Base-by-base conservation (phyloP, 2,888 invertebrate genomes). In the Abrostola tripartita region DNA sequence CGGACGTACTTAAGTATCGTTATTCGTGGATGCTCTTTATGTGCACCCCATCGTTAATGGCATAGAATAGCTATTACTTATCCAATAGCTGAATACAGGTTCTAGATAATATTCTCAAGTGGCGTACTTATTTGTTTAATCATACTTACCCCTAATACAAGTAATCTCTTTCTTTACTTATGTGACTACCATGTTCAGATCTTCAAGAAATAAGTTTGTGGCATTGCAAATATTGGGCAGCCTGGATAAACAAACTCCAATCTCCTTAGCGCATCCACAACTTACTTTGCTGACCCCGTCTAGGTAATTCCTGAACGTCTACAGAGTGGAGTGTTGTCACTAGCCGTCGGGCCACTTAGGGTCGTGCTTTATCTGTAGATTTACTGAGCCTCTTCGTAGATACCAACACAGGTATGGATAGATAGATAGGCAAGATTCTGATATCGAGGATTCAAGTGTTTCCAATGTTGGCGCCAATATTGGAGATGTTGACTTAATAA, bases 321-420 rank as follows among this genome's bases (percentile, higher is more conserved):
- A 61, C 80, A 68, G 65, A 53, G 63, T 76, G 72, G 72, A 81
- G 80, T 74, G 81, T 72, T 75, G 78, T 77, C 69, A 69, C 65
- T 69, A 63, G 67, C 65, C 75, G 69, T 61, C 67, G 73, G 65
- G 71, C 76, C 81, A 81, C 81, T 81, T 77, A 78, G 73, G 61
- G 62, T 50, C 80, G 80, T 81, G 81, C 75, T 68, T 75, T 81
- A 81, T 81, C 80, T 76, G 47, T 67, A 70, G 81, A 81, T 78
- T 62, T 54, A 66, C 52, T 55, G 58, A 60, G 61, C 47, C 64
- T 52, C 58, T 63, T 58, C 36, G 42, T 36, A 64, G 59, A 61
- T 60, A 65, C 59, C 52, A 12, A 44, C 66, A 24, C 61, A 78
- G 56, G 60, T 64, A 79, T 75, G 69, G 51, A 42, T 41, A 24